These are phyloP conservation scores for Tricholauxania praeusta DNA, from an alignment of 2,888 invertebrate genomes.

Conservation along the genomic window DNA sequence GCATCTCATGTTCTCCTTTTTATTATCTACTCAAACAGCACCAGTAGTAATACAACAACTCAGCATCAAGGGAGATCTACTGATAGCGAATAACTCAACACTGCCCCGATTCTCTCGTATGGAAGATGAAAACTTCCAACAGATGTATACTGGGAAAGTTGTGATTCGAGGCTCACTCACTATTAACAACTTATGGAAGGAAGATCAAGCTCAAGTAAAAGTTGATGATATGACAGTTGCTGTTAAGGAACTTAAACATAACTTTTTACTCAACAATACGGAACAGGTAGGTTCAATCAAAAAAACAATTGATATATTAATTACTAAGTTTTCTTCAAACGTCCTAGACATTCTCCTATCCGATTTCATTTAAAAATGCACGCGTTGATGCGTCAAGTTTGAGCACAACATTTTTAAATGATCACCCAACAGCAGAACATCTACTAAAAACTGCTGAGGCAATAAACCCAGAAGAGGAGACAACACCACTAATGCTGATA, in stretches of 20 bases:
- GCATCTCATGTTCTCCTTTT: not conserved
- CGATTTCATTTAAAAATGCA: constrained; percentile 53
- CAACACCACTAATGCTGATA: constrained; percentile 48
- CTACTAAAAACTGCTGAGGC: constrained; percentile 45
- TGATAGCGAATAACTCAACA: constrained; percentile 49
- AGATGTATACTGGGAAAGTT: constrained; percentile 59
- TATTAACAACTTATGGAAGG: constrained; percentile 51
- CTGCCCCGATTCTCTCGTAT: constrained; percentile 27
- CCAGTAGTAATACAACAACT: constrained; percentile 59
- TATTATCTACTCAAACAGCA: constrained; percentile 48
- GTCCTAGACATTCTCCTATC: constrained; percentile 48
- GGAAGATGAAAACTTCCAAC: constrained; percentile 50
- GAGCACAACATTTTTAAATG: constrained; percentile 50
- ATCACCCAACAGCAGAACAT: constrained; percentile 52
- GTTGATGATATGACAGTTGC: constrained; percentile 44
- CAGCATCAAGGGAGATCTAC: constrained; percentile 53
- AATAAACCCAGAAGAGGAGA: not conserved
- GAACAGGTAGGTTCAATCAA: constrained; percentile 53
- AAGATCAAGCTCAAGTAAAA: constrained; percentile 46
- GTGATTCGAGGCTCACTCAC: constrained; percentile 58
- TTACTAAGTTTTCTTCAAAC: not conserved
- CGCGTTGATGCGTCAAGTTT: constrained; percentile 51
- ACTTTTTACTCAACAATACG: constrained; percentile 50
- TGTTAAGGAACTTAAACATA: constrained; percentile 45
- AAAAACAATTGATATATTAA: constrained; percentile 2